Evolutionary conservation across 2,113 vertebrate genomes (phyloP), one percentile per base, ranked within the genome.

Genomic region (Sula dactylatra): DNA sequence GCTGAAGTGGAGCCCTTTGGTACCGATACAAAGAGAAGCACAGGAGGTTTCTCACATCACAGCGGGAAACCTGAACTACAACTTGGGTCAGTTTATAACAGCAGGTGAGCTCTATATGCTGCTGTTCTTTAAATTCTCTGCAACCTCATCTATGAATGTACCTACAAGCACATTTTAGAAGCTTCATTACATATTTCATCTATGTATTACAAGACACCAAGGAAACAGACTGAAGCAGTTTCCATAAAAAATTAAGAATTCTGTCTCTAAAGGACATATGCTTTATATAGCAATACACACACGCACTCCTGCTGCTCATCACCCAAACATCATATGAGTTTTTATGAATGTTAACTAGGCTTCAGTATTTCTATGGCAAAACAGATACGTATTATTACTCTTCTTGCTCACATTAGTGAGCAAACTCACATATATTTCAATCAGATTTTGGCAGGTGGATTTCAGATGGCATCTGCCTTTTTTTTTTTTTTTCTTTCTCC

Each of bases 201-300:
- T 61, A 32, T 62, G 64, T 32, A 4, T 74, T 89, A 67, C 64
- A 45, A 72, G 86, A 32, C 80, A 58, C 50, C 1, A 2, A 96
- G 91, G 86, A 92, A 96, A 81, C 27, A 96, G 95, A 93, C 80
- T 81, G 89, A 90, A 76, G 82, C 62, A 49, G 55, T 78, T 94
- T 79, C 93, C 81, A 86, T 96, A 86, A 90, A 95, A 93, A 93
- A 79, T 82, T 47, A 74, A 93, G 77, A 64, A 42, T 40, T 38
- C 18, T 93, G 69, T 96, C 84, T 81, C 73, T 72, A 34, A 93
- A 96, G 86, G 91, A 86, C 62, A 49, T 34, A 26, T 25, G 86
- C 77, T 95, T 93, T 96, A 82, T 87, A 86, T 74, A 94, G 81
- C 78, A 38, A 17, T 44, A 81, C 72, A 94, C 49, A 88, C 76